Conservation (phyloP, 2,888 invertebrate genomes). For the Theretra japonica region DNA sequence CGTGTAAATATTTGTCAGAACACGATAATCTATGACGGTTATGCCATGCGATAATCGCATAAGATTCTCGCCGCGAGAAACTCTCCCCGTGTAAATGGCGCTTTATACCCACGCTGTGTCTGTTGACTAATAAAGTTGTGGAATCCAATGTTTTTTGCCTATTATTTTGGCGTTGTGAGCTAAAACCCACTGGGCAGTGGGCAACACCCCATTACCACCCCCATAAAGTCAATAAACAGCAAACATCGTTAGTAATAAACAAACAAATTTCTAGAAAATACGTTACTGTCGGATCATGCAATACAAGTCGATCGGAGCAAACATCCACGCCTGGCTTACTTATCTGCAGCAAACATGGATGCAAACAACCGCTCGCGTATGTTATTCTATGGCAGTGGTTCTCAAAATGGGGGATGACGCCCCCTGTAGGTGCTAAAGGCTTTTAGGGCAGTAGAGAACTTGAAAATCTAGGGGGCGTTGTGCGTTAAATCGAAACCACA, state of each 20-base stretch:
- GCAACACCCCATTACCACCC: no score
- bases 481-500: no score
- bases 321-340: constrained; percentile 9
- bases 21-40: no score
- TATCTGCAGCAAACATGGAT: constrained; percentile 2
- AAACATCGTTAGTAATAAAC: not conserved
- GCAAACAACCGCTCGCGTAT: not conserved
- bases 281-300: not conserved
- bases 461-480: no score
- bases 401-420: no score
- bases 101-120: not conserved
- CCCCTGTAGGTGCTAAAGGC: not conserved
- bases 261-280: constrained; percentile 15
- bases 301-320: constrained; percentile 7
- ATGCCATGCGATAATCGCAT: no score
- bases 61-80: no score
- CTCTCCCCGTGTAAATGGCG: no score
- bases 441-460: no score
- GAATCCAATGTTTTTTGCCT: not conserved
- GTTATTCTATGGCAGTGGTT: not conserved
- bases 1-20: no score
- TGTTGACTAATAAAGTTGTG: not conserved
- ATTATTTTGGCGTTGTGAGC: not conserved
- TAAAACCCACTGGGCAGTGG: no score
- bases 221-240: no score